Evolutionary conservation across 2,888 invertebrate species (phyloP).

Genomic region (Lottia gigantea): DNA sequence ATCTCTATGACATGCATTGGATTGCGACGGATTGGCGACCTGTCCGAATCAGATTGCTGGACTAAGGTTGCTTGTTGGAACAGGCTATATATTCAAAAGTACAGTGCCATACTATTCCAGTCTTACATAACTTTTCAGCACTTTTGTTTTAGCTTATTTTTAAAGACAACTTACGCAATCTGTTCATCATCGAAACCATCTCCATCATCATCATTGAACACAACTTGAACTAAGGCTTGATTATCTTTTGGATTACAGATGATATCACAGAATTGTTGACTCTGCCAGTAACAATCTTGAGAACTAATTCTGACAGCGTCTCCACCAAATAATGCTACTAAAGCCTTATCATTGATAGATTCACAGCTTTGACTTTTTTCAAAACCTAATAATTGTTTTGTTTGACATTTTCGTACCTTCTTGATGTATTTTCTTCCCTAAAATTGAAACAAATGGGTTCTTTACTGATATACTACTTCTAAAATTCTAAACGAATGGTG

Average conservation of each 20-base stretch:
- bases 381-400: not conserved
- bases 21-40: too few relatives aligned
- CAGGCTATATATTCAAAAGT: too few relatives aligned
- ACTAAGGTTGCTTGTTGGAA: too few relatives aligned
- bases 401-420: not conserved
- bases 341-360: not conserved
- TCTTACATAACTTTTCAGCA: too few relatives aligned
- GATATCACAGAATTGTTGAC: not conserved
- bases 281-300: conserved; percentile 1
- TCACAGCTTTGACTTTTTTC: not conserved
- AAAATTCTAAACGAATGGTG: too few relatives aligned
- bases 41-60: too few relatives aligned
- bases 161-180: not conserved
- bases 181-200: not conserved
- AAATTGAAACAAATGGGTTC: not conserved
- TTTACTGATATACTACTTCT: too few relatives aligned
- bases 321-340: not conserved
- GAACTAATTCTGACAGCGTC: not conserved
- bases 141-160: too few relatives aligned
- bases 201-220: not conserved
- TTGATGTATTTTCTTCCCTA: conserved; percentile 2
- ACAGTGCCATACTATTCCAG: too few relatives aligned
- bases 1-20: too few relatives aligned
- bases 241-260: not conserved
- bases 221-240: not conserved